Conservation (phyloP, 2,797 vertebrate species). For the Bradypodion ventrale region DNA sequence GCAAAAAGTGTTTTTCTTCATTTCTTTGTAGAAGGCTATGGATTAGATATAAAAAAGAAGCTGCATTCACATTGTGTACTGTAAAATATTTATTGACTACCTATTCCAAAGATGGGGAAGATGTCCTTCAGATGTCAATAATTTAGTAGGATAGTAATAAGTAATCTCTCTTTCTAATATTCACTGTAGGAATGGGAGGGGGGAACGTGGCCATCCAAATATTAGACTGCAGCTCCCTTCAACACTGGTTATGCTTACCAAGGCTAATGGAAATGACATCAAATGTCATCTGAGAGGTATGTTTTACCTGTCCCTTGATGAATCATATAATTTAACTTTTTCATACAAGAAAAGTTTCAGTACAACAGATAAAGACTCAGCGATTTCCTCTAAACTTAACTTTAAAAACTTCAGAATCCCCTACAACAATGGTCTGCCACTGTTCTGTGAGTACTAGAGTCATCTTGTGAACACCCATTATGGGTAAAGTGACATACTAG, state of each 20-base stretch:
- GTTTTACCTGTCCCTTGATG: neutral
- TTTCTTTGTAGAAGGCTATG: neutral
- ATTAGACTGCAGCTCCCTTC: neutral
- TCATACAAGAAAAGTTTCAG: neutral
- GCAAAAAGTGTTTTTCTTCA: neutral
- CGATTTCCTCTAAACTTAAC: neutral
- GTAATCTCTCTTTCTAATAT: neutral
- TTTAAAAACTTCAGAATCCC: neutral
- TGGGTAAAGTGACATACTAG: neutral
- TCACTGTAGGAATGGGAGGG: neutral
- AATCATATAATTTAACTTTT: neutral
- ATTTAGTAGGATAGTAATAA: neutral
- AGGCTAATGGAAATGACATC: neutral
- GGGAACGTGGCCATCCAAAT: neutral
- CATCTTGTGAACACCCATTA: neutral
- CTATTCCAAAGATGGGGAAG: too few species aligned
- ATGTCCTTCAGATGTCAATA: neutral
- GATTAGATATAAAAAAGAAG: neutral
- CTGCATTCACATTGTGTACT: too few species aligned
- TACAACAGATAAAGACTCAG: neutral
- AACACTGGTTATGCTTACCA: neutral
- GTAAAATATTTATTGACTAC: too few species aligned
- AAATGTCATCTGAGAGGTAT: neutral
- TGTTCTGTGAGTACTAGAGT: neutral
- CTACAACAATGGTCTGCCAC: neutral